Evolutionary conservation across 2,797 vertebrate genomes (phyloP), one percentile per base, ranked within the genome.

Genomic region (Vespertilio murinus): DNA sequence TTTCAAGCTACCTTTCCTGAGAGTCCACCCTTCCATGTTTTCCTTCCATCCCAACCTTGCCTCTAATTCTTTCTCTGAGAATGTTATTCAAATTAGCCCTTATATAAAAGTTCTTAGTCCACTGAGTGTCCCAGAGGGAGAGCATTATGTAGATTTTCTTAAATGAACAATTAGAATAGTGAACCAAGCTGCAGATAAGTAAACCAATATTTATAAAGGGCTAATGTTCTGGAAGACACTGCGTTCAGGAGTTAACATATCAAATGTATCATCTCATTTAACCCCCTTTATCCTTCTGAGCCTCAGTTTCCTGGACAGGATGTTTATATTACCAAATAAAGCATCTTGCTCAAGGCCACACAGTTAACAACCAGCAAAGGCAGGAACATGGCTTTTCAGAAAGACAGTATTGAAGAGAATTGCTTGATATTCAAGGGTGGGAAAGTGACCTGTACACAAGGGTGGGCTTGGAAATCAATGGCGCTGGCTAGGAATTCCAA

Each of bases 151-250:
- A 77, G 35, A 94, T 56, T 83, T 93, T 84, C 87, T 87, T 67
- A 95, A 70, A 54, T 88, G n/a, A 90, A 73, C 64, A 91, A 70
- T 77, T 65, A 75, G 47, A 61, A 80, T 49, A 74, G 67, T 64
- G 56, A 95, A 87, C 84, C 74, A 67, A 84, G 20, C 45, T 38
- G 65, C 64, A 45, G 17, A 78, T 30, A 25, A 83, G 35, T 2
- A 45, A 3, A 38, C 3, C 1, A 10, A 40, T 35, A 49, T 20
- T 69, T 67, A 49, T 0, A 25, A 87, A 80, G 45, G 49, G 23
- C 9, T 16, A 16, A 79, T 25, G 54, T 52, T 40, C 9, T 65
- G 3, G 28, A 47, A 70, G 64, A 23, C 0, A 22, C 40, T 70
- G 12, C 75, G 61, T 40, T 78, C 65, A 93, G 78, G 49, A 17